Percentiles rank a stretch among this genome's conserved stretches.
Evolutionary conservation across 1,140 invertebrate genomes (phyloP).

Genomic region (Pissodes strobi): DNA sequence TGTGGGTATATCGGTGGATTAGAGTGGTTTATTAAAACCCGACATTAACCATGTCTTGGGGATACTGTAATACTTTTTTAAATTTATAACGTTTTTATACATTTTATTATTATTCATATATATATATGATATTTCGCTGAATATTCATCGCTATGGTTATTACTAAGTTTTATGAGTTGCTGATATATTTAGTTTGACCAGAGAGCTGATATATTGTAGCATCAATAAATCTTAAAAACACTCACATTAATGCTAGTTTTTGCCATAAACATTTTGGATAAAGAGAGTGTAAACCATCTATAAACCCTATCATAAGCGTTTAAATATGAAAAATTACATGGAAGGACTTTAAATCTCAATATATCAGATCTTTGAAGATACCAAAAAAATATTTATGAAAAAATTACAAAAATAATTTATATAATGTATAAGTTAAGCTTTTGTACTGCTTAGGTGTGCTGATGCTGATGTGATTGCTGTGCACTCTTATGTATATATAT

Average conservation of each 20-base stretch:
- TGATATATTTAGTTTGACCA: not conserved
- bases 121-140: slow-evolving; percentile 16
- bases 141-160: slow-evolving; percentile 11
- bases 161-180: slow-evolving; percentile 18
- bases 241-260: not conserved
- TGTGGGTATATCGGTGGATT: not conserved
- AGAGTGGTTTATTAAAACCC: not conserved
- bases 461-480: slow-evolving; percentile 52
- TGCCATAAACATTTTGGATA: no score
- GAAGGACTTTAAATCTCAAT: not conserved
- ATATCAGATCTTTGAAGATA: slow-evolving; percentile 10
- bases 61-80: slow-evolving; percentile 14
- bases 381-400: slow-evolving; percentile 28
- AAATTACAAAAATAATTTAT: slow-evolving; percentile 33
- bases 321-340: no score
- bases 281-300: no score
- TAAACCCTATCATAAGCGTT: no score
- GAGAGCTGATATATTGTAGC: not conserved
- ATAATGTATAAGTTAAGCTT: slow-evolving; percentile 45
- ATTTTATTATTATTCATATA: slow-evolving; percentile 11
- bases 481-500: slow-evolving; percentile 51
- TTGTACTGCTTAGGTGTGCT: slow-evolving; percentile 52
- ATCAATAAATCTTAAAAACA: not conserved
- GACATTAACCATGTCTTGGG: not conserved
- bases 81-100: slow-evolving; percentile 14